phyloP scores from a whole-genome alignment of 1,140 invertebrate genomes.

The Vanessa tameamea region DNA sequence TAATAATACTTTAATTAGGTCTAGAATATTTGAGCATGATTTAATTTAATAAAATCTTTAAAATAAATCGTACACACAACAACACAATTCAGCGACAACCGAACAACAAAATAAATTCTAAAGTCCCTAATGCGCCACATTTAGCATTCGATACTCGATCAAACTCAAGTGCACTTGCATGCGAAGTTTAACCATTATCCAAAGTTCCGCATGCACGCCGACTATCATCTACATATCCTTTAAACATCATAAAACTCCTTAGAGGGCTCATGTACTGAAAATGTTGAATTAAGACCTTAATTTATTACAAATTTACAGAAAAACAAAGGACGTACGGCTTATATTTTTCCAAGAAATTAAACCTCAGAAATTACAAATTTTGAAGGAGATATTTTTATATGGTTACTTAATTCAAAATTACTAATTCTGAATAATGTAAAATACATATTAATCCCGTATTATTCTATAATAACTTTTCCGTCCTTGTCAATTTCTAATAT shows the following conservation, averaged over 20 bases:
- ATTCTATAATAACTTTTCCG: no score
- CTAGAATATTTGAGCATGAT: no score
- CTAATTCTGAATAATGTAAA: no score
- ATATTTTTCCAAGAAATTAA: no score
- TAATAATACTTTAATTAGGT: no score
- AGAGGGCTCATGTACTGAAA: neutral
- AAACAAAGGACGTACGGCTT: neutral
- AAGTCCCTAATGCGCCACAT: conserved; percentile 16
- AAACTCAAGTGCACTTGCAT: conserved; percentile 20
- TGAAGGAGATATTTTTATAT: no score
- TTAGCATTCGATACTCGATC: conserved; percentile 29
- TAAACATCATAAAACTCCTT: conserved; percentile 2
- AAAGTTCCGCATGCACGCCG: neutral
- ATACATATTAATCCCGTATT: no score
- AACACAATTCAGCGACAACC: neutral
- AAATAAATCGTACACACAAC: neutral
- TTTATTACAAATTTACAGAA: neutral
- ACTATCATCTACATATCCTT: conserved; percentile 1
- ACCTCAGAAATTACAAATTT: no score
- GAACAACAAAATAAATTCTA: neutral
- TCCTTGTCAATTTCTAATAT: no score
- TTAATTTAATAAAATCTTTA: neutral
- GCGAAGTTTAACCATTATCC: conserved; percentile 30
- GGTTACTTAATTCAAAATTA: no score
- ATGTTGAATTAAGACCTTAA: neutral